Base-by-base conservation (phyloP, 2,888 invertebrate genomes). In the Epinotia demarniana region DNA sequence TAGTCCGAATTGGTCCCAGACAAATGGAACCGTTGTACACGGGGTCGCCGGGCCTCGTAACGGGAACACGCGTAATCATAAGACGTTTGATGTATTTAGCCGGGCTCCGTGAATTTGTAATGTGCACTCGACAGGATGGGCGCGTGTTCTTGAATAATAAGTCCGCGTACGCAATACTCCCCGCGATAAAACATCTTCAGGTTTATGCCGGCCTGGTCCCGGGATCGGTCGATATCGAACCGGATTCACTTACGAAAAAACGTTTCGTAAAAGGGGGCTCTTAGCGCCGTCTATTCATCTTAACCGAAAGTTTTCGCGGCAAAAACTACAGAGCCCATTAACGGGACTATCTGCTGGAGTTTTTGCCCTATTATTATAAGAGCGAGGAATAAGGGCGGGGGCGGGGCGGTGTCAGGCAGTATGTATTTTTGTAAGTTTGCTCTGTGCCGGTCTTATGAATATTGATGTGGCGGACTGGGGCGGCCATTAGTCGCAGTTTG, bases 351-450 rank as follows among this genome's bases (percentile, higher is more conserved):
- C 77, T 81, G 72, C 80, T 78, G 75, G 79, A 82, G 79, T 85
- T 86, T 86, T 86, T 86, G 84, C 83, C 75, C 82, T 80, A 81
- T 85, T 81, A 80, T 85, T 86, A 83, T 81, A 79, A 82, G 82
- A 79, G 80, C n/a, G 53, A 53, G 83, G 83, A 27, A 80, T 80
- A 82, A 84, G 84, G 72, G 73, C 72, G 70, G 70, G 67, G 78
- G 74, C 69, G 58, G 57, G 23, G 66, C 58, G 63, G 62, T 72
- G 72, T 78, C 69, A 73, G 63, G 75, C 71, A 78, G 78, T 67
- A 67, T 67, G 67, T 73, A 67, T 78, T 80, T 78, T 76, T 73
- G 62, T 43, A 39, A 77, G 73, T 76, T 75, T 67, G 72, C 43
- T 58, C 61, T 46, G 46, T 53, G 60, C 16, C 63, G 68, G 57